Percentiles rank a stretch among this genome's conserved stretches.
Conservation (phyloP, 64 coral and sea anemone genomes). For the Pocillopora damicornis region DNA sequence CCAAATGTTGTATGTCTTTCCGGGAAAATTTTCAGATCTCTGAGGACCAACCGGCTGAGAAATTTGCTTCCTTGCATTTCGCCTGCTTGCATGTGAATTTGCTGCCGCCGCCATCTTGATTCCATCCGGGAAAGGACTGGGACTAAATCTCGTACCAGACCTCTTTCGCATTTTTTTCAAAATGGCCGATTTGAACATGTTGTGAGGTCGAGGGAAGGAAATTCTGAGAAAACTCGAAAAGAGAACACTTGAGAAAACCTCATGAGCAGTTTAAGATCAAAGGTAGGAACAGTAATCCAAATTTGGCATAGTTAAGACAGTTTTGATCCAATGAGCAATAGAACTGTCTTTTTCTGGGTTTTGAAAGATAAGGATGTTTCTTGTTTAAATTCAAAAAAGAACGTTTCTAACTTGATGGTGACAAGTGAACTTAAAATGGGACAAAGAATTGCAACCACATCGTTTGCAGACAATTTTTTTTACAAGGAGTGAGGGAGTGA, state of each 20-base stretch:
- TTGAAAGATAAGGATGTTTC: neutral
- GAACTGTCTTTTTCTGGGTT: neutral
- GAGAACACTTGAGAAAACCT: neutral
- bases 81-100: neutral
- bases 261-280: conserved; percentile 66
- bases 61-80: conserved; percentile 85
- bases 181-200: neutral
- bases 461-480: no score
- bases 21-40: conserved; percentile 42
- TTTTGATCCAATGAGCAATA: neutral
- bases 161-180: neutral
- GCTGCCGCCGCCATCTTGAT: neutral
- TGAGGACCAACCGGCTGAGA: conserved; percentile 63
- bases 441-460: no score
- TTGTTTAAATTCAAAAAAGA: neutral
- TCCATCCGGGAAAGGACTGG: neutral
- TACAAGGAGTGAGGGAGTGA: no score
- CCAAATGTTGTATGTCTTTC: conserved; percentile 82
- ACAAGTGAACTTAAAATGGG: no score
- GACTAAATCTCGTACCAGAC: neutral
- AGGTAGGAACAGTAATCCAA: conserved; percentile 18
- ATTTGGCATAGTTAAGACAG: neutral
- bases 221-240: neutral
- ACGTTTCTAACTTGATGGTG: no score
- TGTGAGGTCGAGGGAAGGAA: neutral